Evolutionary conservation across 2,113 vertebrate species (phyloP), one percentile per base, ranked within the genome.

Genomic region (Cynocephalus volans): DNA sequence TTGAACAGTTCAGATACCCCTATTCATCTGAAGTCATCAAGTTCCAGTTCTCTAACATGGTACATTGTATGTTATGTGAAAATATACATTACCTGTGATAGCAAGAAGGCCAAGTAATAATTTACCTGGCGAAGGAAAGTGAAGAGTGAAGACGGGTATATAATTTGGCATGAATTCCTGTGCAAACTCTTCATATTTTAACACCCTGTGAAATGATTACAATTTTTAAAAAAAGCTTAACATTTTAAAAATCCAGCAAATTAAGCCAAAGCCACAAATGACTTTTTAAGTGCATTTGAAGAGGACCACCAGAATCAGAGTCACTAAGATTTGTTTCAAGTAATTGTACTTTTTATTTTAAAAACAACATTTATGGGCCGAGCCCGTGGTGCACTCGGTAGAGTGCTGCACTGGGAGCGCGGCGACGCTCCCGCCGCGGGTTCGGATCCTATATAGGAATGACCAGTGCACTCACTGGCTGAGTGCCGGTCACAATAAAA

Each of bases 211-310:
- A 60, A 83, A 96, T 65, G 31, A 89, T 45, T 64, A 64, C 5
- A 52, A 41, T 86, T 69, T 41, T 76, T 48, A 3, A 31, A 83
- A 82, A 21, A 64, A 6, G 3, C 13, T 77, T 60, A 85, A 41
- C 8, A 36, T 36, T 84, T 52, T 79, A 10, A 36, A 79, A 87
- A 77, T 58, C 21, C 45, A 87, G 72, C 8, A 90, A 72, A 65
- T 31, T 70, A 64, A 79, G 62, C 31, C 24, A 92, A 86, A 13
- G 23, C 3, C 17, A 48, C 41, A 31, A 48, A 77, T 67, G 83
- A 33, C 15, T 73, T 95, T 77, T 85, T n/a, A 90, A 64, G 84
- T 23, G 70, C 45, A 80, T 54, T 81, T 84, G 54, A 94, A 89
- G 41, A 86, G 21, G 54, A 85, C n/a, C 33, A 21, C n/a, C 67